Conservation (phyloP, 2,888 invertebrate species). For the Drymonia ruficornis region DNA sequence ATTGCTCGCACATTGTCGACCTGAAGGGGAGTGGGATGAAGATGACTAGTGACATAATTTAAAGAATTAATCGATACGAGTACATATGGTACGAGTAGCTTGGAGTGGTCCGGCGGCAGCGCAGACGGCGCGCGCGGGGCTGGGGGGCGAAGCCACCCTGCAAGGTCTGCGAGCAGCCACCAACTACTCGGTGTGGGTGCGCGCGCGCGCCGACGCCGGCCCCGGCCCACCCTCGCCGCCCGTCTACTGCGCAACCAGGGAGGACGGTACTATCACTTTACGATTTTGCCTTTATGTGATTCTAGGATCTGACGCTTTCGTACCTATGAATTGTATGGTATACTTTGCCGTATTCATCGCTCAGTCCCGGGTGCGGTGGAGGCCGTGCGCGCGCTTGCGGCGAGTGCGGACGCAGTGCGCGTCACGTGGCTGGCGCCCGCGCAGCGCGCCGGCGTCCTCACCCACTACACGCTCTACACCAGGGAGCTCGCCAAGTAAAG, state of each 20-base stretch:
- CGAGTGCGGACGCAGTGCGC: conserved; percentile 90
- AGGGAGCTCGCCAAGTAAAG: conserved; percentile 87
- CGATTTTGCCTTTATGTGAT: neutral
- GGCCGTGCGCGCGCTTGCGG: conserved; percentile 90
- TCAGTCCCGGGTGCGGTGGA: conserved; percentile 92
- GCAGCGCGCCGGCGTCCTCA: conserved; percentile 89
- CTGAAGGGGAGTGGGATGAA: too few relatives aligned
- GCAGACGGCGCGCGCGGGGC: conserved; percentile 38
- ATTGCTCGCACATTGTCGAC: too few relatives aligned
- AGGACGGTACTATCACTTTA: conserved; percentile 86
- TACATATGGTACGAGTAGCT: conserved; percentile 5
- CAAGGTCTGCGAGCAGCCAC: conserved; percentile 91
- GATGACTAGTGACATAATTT: too few relatives aligned
- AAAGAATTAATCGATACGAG: neutral
- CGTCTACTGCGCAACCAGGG: conserved; percentile 90
- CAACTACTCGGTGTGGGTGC: conserved; percentile 92
- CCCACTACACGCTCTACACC: conserved; percentile 91
- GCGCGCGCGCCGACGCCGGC: conserved; percentile 91
- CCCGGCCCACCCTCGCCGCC: conserved; percentile 90
- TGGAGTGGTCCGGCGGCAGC: conserved; percentile 32
- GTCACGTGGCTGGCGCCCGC: conserved; percentile 92
- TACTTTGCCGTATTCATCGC: neutral
- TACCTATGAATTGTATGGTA: neutral
- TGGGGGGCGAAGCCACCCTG: conserved; percentile 77
- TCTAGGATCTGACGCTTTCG: too few relatives aligned